These are phyloP conservation scores for Lasioglossum malachurum DNA, from an alignment of 2,888 invertebrate genomes.

Conservation along the genomic window DNA sequence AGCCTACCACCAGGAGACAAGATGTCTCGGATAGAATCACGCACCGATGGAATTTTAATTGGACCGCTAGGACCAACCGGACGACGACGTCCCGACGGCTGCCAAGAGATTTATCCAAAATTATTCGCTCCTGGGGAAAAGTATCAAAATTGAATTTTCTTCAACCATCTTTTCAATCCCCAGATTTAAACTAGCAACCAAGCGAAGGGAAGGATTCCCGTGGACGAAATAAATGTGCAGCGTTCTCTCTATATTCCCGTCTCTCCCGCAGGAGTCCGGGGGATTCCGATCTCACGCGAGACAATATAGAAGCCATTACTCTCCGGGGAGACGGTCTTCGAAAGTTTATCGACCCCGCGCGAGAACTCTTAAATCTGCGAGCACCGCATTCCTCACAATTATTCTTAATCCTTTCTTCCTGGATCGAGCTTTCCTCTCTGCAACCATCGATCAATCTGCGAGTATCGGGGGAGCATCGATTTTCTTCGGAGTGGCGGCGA, in stretches of 20 bases:
- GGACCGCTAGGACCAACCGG: neutral
- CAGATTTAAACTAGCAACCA: neutral
- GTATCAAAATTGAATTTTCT: neutral
- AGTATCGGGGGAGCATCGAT: neutral
- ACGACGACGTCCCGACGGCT: neutral
- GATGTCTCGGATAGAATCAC: conserved; percentile 32
- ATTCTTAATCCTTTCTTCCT: neutral
- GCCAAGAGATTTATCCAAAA: neutral
- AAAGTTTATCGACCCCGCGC: neutral
- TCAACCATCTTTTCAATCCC: no score
- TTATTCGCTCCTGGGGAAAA: neutral
- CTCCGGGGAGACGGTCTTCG: neutral
- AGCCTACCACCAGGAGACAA: conserved; percentile 26
- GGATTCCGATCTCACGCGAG: neutral
- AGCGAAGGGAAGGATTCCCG: neutral
- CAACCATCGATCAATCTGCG: neutral
- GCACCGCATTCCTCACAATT: neutral
- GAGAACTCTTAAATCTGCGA: neutral
- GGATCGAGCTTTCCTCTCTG: neutral
- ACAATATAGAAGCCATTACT: neutral
- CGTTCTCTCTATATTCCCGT: neutral
- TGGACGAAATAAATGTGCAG: neutral
- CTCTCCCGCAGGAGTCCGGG: neutral
- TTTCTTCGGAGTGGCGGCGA: neutral
- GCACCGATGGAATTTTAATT: conserved; percentile 41